phyloP scores from a whole-genome alignment of 2,797 vertebrate genomes.

The Geotrypetes seraphini region DNA sequence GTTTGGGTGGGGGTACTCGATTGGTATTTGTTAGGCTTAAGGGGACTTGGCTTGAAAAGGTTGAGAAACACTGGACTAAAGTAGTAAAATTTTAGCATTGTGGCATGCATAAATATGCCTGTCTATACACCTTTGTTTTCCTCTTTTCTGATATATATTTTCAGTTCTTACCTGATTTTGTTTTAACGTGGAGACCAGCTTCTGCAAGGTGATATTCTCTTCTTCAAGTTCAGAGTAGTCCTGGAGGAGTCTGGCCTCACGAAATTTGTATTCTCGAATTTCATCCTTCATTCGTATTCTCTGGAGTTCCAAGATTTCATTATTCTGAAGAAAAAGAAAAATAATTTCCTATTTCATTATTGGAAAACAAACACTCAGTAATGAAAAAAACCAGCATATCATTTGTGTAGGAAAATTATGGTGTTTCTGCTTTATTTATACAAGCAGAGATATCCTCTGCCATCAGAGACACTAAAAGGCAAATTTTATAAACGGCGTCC shows the following conservation, averaged over 20 bases:
- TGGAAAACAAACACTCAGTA: neutral
- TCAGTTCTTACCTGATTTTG: constrained; percentile 77
- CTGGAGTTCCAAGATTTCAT: constrained; percentile 84
- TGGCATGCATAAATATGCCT: too few species aligned
- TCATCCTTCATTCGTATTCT: constrained; percentile 88
- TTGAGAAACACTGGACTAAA: too few species aligned
- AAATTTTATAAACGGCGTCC: too few species aligned
- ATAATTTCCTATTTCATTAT: neutral
- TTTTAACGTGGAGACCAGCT: constrained; percentile 85
- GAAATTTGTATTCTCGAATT: constrained; percentile 92
- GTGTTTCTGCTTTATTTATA: too few species aligned
- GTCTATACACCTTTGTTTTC: too few species aligned
- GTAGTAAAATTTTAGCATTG: too few species aligned
- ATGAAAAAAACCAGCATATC: neutral
- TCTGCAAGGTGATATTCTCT: constrained; percentile 95
- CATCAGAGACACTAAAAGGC: too few species aligned
- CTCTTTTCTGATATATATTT: neutral
- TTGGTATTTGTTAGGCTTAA: too few species aligned
- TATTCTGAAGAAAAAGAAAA: constrained; percentile 57
- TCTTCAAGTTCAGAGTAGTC: constrained; percentile 96
- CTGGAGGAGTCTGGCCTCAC: constrained; percentile 85
- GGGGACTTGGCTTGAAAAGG: too few species aligned
- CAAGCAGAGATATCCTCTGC: too few species aligned
- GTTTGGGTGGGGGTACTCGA: too few species aligned
- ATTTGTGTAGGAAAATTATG: neutral